Evolutionary conservation across 1,140 invertebrate genomes (phyloP), one percentile per base, ranked within the genome.

Genomic region (Drosophila arizonae): DNA sequence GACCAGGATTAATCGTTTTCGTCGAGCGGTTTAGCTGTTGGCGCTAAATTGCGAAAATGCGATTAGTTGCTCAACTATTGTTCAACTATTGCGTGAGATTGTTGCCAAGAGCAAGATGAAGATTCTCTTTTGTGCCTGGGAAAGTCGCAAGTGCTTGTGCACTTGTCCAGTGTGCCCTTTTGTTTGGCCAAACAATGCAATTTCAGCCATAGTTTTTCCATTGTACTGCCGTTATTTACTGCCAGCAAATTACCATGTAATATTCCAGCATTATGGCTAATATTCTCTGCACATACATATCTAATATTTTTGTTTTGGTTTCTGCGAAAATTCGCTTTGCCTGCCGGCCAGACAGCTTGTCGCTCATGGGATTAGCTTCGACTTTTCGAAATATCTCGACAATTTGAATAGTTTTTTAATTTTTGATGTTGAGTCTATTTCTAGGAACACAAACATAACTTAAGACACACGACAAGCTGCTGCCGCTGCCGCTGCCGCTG

Each of bases 31-130:
- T 87, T 87, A 87, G 63, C 24, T 51, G 84, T 87, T 82, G 84
- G 82, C 82, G 82, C 82, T 87, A 87, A 87, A 87, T 87, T 87
- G 82, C 82, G 79, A 87, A 87, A 87, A 87, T 88, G 69, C 72
- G 82, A 87, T 87, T 87, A 88, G 74, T 43, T 26, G 21, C 58
- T 56, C 52, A 65, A 55, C 46, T 65, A 69, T 71, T 78, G 52
- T 41, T 30, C 21, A 6, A 50, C 48, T 15, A 61, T 75, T 75
- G 72, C 72, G 72, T 75, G 72, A 75, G 68, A 71, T 75, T 71
- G 54, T 75, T 48, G 28, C 57, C 61, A 24, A 3, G 21, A 24
- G 1, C 21, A 24, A 24, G 10, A 4, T 21, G 64, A 17, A 67
- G 46, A 10, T 5, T 21, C 26, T 21, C 58, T 68, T 58, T 74